Conservation (phyloP, 92 coral and sea anemone genomes). For the Epizoanthus illoricatus region DNA sequence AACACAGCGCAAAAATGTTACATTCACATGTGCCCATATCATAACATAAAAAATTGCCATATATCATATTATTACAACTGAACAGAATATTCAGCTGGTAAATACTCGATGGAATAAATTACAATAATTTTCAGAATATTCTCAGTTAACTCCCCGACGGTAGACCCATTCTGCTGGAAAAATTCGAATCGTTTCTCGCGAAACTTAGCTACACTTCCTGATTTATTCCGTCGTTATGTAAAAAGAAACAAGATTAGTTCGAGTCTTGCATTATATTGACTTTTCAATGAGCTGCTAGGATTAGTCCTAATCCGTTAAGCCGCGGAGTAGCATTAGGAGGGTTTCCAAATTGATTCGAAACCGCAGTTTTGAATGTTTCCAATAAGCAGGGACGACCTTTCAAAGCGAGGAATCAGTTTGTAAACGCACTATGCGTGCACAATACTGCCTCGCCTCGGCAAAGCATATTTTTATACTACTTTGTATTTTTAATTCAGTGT, state of each 20-base stretch:
- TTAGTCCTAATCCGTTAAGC: constrained; percentile 5
- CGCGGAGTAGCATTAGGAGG: background rate
- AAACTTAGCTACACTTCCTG: no score
- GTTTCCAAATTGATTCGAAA: background rate
- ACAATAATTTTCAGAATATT: background rate
- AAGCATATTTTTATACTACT: background rate
- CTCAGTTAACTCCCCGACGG: background rate
- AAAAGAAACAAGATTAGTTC: no score
- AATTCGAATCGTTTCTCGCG: background rate
- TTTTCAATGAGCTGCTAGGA: background rate
- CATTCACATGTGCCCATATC: no score
- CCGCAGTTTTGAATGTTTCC: background rate
- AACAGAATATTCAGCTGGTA: background rate
- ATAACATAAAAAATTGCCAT: no score
- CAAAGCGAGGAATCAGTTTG: no score
- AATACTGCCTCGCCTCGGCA: background rate
- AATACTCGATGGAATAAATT: background rate
- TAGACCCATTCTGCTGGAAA: background rate
- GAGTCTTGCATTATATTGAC: background rate
- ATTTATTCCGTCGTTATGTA: no score
- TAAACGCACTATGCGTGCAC: background rate
- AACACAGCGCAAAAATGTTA: background rate
- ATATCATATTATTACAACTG: background rate
- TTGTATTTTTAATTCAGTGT: background rate
- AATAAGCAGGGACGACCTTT: no score